Evolutionary conservation across 2,888 invertebrate genomes (phyloP), one percentile per base, ranked within the genome.

Genomic region (Glaucopsyche alexis): DNA sequence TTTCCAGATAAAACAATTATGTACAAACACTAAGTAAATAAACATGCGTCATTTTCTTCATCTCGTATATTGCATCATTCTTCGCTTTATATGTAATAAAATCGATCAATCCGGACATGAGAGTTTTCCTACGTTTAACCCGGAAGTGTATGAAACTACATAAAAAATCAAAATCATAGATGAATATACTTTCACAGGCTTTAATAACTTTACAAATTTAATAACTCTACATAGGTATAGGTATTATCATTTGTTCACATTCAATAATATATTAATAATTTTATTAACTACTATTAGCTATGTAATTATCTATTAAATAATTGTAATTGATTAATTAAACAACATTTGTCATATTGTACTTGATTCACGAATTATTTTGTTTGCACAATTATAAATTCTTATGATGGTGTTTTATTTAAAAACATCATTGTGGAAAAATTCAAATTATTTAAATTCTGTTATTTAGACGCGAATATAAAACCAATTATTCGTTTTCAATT

Each of bases 21-120:
- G 55, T 55, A 19, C 55, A 55, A 55, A 79, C 66, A 66, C 38
- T 73, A 71, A 55, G n/a, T 74, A 76, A 55, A 29, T 74, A 76
- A 73, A 60, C 67, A 72, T 73, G 47, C 50, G 60, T 40, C 50
- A 49, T 71, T 29, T 50, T 74, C 71, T 75, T 77, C 78, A 79
- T 79, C 19, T 47, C 5, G 52, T 50, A 49, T 38, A 40, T 52
- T 71, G 9, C n/a, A 29, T 29, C 60, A 60, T 29, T 47, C 47
- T 47, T 47, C 8, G 9, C 9, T 47, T 60, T 60, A 13, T 60
- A 9, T 1, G 8, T 7, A 16, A 16, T 16, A 52, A 45, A 29
- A 55, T 19, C 8, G 8, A 11, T 11, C 60, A 60, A 60, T 38
- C 60, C 29, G 29, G 29, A 60, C 29, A 60, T 8, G 9, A 4